Conservation (phyloP, 2,888 invertebrate species). For the Lasius platythorax region DNA sequence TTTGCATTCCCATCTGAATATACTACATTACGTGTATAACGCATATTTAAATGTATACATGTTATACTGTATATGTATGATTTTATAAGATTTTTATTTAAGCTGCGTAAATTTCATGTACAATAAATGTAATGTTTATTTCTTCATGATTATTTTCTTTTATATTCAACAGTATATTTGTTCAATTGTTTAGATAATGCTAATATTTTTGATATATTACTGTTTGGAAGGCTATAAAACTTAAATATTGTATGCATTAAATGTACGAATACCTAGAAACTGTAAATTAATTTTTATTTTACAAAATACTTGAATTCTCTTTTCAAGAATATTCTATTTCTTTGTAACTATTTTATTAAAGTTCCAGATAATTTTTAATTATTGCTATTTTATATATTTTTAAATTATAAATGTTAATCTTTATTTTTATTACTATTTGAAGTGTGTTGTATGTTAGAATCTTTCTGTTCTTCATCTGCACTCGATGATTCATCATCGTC, state of each 20-base stretch:
- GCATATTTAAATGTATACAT: conserved; percentile 61
- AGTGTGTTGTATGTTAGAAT: conserved; percentile 39
- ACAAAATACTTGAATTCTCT: conserved; percentile 19
- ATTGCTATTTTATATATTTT: conserved; percentile 26
- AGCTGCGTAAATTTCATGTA: conserved; percentile 61
- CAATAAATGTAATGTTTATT: conserved; percentile 68
- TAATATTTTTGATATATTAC: not conserved
- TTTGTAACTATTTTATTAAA: conserved; percentile 1
- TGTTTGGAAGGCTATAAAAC: not conserved
- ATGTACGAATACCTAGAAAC: conserved; percentile 13
- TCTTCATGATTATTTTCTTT: conserved; percentile 53
- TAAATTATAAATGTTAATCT: conserved; percentile 43
- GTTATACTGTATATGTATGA: conserved; percentile 61
- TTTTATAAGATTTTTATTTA: conserved; percentile 65
- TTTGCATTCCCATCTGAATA: conserved; percentile 97
- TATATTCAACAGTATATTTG: conserved; percentile 1
- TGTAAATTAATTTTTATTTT: not conserved
- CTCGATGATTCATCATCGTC: conserved; percentile 56
- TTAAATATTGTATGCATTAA: conserved; percentile 9
- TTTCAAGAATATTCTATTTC: not conserved
- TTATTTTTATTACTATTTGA: conserved; percentile 47
- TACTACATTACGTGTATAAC: conserved; percentile 89
- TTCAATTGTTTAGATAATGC: not conserved
- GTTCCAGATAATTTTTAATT: conserved; percentile 24
- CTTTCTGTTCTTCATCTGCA: conserved; percentile 56